These are phyloP conservation scores for Dermochelys coriacea DNA, from an alignment of 2,797 vertebrate species.

Conservation along the genomic window DNA sequence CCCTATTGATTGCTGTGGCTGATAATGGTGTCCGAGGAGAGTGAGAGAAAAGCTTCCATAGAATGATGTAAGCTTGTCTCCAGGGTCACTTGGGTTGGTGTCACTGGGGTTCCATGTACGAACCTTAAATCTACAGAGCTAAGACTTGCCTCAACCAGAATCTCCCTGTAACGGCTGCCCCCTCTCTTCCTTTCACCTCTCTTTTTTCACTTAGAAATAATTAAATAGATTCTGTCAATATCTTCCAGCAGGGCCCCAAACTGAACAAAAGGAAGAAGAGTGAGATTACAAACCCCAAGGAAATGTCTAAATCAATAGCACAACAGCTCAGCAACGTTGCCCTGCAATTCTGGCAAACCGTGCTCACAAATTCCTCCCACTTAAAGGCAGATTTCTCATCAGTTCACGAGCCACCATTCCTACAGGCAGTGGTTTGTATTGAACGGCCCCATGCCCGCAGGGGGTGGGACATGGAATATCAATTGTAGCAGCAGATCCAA, in stretches of 20 bases:
- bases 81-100: background rate
- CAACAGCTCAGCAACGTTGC: background rate
- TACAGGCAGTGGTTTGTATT: background rate
- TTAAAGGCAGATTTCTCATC: constrained; percentile 23
- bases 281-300: background rate
- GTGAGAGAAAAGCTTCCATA: background rate
- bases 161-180: background rate
- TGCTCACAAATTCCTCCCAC: background rate
- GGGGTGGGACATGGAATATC: background rate
- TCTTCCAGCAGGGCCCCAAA: background rate
- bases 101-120: background rate
- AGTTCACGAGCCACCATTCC: background rate
- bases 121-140: background rate
- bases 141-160: rapidly evolving
- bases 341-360: constrained; percentile 4
- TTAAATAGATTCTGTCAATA: background rate
- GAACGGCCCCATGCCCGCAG: background rate
- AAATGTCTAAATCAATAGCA: constrained; percentile 35
- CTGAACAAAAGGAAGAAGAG: background rate
- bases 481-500: background rate
- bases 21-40: background rate
- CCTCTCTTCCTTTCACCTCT: background rate
- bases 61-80: background rate
- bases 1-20: rapidly evolving
- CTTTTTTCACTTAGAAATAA: background rate